phyloP scores from a whole-genome alignment of 2,113 vertebrate species.

The Neolamprologus kungweensis region DNA sequence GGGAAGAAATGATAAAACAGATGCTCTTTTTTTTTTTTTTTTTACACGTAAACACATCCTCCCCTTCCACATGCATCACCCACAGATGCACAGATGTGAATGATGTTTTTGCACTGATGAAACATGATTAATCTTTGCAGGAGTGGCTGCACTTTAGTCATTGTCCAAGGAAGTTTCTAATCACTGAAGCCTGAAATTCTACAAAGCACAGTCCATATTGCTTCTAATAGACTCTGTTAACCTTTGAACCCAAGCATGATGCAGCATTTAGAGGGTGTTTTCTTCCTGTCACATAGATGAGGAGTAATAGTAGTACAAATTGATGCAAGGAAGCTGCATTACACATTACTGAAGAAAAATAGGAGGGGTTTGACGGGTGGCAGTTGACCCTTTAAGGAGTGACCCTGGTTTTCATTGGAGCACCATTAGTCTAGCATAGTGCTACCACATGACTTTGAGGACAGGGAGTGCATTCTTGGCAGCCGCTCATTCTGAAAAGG shows the following conservation, averaged over 20 bases:
- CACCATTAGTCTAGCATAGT: slow-evolving; percentile 42
- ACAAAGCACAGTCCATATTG: slow-evolving; percentile 9
- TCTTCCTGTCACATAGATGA: background rate
- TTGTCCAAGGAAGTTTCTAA: background rate
- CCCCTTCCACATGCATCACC: background rate
- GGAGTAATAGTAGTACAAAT: background rate
- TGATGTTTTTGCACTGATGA: background rate
- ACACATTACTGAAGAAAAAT: background rate
- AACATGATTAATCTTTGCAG: slow-evolving; percentile 7
- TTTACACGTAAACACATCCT: background rate
- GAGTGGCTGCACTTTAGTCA: background rate
- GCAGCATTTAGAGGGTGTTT: background rate
- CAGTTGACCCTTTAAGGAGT: background rate
- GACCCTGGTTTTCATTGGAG: slow-evolving; percentile 29
- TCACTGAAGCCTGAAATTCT: background rate
- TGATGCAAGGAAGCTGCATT: background rate
- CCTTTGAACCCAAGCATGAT: slow-evolving; percentile 38
- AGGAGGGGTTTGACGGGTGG: background rate
- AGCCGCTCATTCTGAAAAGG: slow-evolving; percentile 59
- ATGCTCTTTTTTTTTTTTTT: background rate
- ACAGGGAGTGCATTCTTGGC: slow-evolving; percentile 32
- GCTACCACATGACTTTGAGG: background rate
- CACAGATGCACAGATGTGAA: background rate
- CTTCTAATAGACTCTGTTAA: slow-evolving; percentile 28
- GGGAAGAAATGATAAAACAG: background rate